Evolutionary conservation across 30 jellyfish, hydroid and myxozoan genomes (phyloP).

Genomic region (Hydractinia symbiolongicarpus): DNA sequence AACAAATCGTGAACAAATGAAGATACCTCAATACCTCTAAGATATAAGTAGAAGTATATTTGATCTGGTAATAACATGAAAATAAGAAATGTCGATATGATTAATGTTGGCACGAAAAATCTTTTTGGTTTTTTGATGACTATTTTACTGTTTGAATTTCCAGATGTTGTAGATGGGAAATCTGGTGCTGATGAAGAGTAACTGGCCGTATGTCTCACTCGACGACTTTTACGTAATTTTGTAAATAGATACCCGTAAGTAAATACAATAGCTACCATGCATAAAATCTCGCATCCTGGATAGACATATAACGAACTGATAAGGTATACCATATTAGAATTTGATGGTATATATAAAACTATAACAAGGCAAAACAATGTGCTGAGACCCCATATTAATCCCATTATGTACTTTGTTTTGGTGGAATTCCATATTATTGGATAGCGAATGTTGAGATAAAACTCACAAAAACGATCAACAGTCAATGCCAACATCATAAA

Average conservation of each 20-base stretch:
- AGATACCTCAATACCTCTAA: neutral
- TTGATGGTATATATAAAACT: neutral
- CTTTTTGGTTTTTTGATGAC: neutral
- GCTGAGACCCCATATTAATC: neutral
- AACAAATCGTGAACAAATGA: neutral
- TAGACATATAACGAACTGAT: neutral
- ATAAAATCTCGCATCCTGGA: neutral
- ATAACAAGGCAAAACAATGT: neutral
- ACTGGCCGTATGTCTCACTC: too few species aligned
- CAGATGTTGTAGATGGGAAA: neutral
- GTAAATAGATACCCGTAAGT: neutral
- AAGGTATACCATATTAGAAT: neutral
- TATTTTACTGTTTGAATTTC: too few species aligned
- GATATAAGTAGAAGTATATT: neutral
- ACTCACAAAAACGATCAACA: neutral
- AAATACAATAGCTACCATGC: neutral
- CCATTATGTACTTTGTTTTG: neutral
- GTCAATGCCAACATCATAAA: neutral
- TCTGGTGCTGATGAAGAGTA: neutral
- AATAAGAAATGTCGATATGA: neutral
- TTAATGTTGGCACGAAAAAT: conserved; percentile 7
- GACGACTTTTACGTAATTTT: neutral
- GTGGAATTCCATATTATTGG: neutral
- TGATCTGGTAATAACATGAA: conserved; percentile 3
- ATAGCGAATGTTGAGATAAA: neutral